Evolutionary conservation across 2,888 invertebrate genomes (phyloP).

Genomic region (Megaustenia siamemsis): DNA sequence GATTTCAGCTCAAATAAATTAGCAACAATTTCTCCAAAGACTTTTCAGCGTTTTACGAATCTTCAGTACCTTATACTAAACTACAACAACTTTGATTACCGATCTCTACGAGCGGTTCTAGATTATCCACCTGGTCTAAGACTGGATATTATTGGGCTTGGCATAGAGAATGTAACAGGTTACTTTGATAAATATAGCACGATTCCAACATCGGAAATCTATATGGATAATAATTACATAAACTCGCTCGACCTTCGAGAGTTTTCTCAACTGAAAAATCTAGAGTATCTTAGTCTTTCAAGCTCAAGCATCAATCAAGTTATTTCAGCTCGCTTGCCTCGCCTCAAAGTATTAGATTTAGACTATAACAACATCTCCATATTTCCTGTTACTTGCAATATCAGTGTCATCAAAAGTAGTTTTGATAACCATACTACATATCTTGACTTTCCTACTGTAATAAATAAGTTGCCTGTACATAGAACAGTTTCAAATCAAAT

Average conservation of each 20-base stretch:
- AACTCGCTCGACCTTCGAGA: slow-evolving; percentile 6
- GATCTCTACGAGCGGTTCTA: slow-evolving; percentile 26
- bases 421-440: not conserved
- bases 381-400: slow-evolving; percentile 48
- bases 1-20: slow-evolving; percentile 42
- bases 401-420: no score
- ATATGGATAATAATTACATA: slow-evolving; percentile 40
- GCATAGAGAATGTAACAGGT: not conserved
- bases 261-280: slow-evolving; percentile 16
- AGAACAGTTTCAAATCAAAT: not conserved
- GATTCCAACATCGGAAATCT: slow-evolving; percentile 16
- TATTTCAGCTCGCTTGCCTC: not conserved
- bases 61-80: slow-evolving; percentile 41
- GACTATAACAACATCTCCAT: slow-evolving; percentile 29
- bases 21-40: slow-evolving; percentile 8
- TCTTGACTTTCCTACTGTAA: not conserved
- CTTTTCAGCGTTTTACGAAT: slow-evolving; percentile 29
- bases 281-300: slow-evolving; percentile 20
- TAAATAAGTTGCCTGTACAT: not conserved
- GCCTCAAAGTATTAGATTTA: slow-evolving; percentile 29
- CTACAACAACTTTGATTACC: slow-evolving; percentile 21
- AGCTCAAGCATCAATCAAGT: not conserved
- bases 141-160: slow-evolving; percentile 31
- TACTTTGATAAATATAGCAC: slow-evolving; percentile 8
- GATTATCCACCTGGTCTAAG: slow-evolving; percentile 2